A percentile compares a stretch with the other conserved stretches of the same genome.
Conservation (phyloP, 2,113 vertebrate genomes). For the Tragelaphus buxtoni region DNA sequence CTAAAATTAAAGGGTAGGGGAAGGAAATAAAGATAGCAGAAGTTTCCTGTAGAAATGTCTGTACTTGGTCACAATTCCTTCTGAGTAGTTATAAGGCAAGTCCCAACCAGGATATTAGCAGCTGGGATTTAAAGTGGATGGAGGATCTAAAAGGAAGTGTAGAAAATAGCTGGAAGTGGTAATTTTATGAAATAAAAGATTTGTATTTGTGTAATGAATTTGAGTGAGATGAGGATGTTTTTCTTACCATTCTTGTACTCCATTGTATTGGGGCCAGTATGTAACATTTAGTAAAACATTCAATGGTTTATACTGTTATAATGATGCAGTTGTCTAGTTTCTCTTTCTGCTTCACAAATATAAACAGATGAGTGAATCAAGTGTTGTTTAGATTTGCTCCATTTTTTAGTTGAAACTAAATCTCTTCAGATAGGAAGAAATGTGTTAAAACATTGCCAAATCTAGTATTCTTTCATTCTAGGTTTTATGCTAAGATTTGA, state of each 20-base stretch:
- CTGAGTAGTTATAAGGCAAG: neutral
- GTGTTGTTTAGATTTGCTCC: neutral
- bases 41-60: neutral
- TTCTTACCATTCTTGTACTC: neutral
- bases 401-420: neutral
- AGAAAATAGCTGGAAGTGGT: neutral
- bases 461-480: neutral
- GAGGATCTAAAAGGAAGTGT: neutral
- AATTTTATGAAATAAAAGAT: conserved; percentile 35
- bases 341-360: neutral
- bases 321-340: neutral
- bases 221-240: neutral
- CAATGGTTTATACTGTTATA: neutral
- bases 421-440: conserved; percentile 1
- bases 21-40: neutral
- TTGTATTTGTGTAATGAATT: neutral
- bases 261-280: neutral
- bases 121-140: neutral
- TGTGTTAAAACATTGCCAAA: neutral
- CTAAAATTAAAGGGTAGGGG: neutral
- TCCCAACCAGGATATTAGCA: neutral
- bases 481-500: neutral
- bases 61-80: neutral
- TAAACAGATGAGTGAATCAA: conserved; percentile 26
- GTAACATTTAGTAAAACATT: neutral